Percentiles rank a stretch among this genome's conserved stretches.
Conservation (phyloP, 2,888 invertebrate species). For the Anagyrus pseudococci region DNA sequence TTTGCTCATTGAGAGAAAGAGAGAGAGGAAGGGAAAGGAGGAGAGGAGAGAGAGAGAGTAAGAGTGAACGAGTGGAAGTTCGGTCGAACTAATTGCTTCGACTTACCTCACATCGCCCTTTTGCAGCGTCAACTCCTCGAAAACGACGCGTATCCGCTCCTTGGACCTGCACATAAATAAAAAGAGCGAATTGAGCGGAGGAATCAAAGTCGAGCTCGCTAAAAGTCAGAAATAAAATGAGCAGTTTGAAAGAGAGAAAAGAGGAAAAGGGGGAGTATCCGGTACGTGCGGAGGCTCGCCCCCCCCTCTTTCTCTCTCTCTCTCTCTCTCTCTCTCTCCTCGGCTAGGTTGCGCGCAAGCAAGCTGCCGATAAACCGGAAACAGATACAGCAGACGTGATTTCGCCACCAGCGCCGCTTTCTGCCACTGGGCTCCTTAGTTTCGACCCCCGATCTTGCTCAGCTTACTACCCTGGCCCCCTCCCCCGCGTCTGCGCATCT, state of each 20-base stretch:
- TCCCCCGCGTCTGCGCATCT: background rate
- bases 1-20: no score
- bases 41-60: no score
- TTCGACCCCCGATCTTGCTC: no score
- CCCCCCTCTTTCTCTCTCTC: no score
- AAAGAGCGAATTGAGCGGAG: background rate
- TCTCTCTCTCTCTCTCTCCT: no score
- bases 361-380: conserved; percentile 21
- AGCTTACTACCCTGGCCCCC: no score
- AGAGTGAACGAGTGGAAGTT: no score
- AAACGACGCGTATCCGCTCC: conserved; percentile 81
- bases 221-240: background rate
- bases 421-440: no score
- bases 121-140: conserved; percentile 80
- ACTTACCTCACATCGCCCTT: conserved; percentile 79
- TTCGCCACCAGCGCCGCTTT: no score
- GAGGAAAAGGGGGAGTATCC: background rate
- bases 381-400: conserved; percentile 28
- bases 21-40: no score
- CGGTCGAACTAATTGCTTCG: no score
- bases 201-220: background rate
- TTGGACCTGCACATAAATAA: conserved; percentile 66
- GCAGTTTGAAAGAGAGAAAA: background rate
- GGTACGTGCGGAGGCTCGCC: background rate
- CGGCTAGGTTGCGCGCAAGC: no score